Evolutionary conservation across 2,113 vertebrate genomes (phyloP).

Genomic region (Charadrius vociferus): DNA sequence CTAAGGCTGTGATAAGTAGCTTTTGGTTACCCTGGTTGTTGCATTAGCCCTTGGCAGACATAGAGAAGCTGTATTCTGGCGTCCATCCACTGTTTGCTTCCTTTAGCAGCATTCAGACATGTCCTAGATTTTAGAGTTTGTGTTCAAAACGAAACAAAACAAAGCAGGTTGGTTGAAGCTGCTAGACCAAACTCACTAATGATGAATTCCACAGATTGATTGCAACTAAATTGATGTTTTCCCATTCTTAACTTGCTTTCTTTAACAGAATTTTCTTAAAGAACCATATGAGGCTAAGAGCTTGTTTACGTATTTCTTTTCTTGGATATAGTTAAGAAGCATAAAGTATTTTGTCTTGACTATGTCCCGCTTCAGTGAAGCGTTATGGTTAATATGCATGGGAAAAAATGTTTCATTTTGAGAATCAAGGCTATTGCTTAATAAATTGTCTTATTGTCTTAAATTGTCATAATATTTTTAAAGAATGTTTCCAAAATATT

Average conservation of each 20-base stretch:
- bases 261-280: background rate
- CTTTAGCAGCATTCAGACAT: background rate
- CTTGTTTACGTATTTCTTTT: background rate
- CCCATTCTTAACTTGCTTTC: background rate
- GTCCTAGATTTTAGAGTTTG: background rate
- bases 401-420: background rate
- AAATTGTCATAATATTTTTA: background rate
- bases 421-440: background rate
- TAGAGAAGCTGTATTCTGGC: background rate
- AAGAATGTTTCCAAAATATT: conserved; percentile 7
- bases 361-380: background rate
- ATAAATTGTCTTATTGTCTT: background rate
- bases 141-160: background rate
- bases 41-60: background rate
- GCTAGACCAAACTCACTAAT: background rate
- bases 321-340: background rate
- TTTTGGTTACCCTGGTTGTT: background rate
- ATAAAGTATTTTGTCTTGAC: background rate
- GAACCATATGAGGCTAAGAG: background rate
- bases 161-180: background rate
- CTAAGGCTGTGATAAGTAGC: background rate
- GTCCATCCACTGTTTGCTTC: background rate
- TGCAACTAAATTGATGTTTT: background rate
- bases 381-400: background rate
- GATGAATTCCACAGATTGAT: background rate